Conservation (phyloP, 1,140 invertebrate genomes). For the Thaumatotibia leucotreta region DNA sequence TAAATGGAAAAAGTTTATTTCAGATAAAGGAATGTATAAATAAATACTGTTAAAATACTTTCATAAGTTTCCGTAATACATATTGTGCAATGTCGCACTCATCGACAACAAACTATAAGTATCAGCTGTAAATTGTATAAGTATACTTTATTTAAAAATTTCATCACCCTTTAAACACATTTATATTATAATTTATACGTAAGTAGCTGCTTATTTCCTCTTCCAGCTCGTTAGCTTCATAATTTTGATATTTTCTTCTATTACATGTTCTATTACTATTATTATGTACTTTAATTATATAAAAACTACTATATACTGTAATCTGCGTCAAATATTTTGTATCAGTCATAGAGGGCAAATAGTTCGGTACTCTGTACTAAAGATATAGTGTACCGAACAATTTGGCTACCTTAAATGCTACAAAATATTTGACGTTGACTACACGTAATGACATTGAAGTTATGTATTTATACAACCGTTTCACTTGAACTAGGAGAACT, state of each 20-base stretch:
- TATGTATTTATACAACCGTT: not conserved
- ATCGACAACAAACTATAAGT: constrained; percentile 7
- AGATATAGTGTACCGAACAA: too few relatives aligned
- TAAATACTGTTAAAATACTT: constrained; percentile 39
- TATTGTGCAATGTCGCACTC: not conserved
- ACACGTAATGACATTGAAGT: not conserved
- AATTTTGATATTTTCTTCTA: not conserved
- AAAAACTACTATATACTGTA: not conserved
- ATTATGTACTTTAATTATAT: not conserved
- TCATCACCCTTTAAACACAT: not conserved
- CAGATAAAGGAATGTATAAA: constrained; percentile 36
- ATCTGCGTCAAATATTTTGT: not conserved
- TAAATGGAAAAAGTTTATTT: not conserved
- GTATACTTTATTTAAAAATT: not conserved
- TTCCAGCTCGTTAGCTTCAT: not conserved
- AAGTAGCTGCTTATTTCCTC: not conserved
- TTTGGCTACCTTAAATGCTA: too few relatives aligned
- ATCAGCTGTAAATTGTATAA: constrained; percentile 17
- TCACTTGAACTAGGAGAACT: not conserved
- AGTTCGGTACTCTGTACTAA: too few relatives aligned
- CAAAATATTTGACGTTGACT: too few relatives aligned
- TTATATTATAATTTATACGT: not conserved
- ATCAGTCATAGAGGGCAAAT: too few relatives aligned
- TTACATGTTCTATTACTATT: not conserved
- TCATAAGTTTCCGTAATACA: constrained; percentile 29